Conservation (phyloP, 1,140 invertebrate genomes). For the Orchestia grillus region DNA sequence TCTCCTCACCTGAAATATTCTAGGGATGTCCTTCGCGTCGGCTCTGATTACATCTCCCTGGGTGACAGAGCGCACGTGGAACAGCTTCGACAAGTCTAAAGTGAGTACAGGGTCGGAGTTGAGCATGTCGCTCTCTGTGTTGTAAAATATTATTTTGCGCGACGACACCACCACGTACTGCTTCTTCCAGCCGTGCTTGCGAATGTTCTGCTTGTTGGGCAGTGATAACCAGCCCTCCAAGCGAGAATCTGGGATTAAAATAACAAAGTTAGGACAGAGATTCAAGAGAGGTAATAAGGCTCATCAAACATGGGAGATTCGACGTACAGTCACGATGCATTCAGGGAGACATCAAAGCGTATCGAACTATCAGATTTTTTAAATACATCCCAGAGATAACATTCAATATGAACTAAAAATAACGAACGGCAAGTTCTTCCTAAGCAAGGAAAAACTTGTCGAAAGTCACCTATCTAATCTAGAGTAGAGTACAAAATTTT, state of each 20-base stretch:
- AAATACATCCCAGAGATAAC: too few species aligned
- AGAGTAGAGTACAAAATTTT: too few species aligned
- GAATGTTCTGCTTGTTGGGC: conserved; percentile 95
- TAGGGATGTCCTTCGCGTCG: conserved; percentile 98
- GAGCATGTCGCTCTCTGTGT: conserved; percentile 93
- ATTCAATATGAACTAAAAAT: too few species aligned
- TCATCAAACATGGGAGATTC: too few species aligned
- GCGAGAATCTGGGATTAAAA: conserved; percentile 77
- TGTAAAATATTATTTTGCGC: conserved; percentile 98
- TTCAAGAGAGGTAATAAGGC: background rate
- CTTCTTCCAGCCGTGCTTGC: conserved; percentile 95
- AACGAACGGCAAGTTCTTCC: too few species aligned
- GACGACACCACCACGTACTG: conserved; percentile 97
- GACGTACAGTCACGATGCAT: too few species aligned
- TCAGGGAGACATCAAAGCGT: too few species aligned
- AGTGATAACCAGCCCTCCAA: conserved; percentile 96
- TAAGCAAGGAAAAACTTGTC: too few species aligned
- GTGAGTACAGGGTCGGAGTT: conserved; percentile 95
- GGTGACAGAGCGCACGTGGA: conserved; percentile 97
- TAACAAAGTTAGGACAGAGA: background rate
- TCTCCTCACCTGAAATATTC: conserved; percentile 90
- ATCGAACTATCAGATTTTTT: too few species aligned
- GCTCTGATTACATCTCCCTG: conserved; percentile 98
- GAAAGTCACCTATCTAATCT: too few species aligned
- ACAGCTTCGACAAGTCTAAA: conserved; percentile 93